phyloP scores from a whole-genome alignment of 2,113 vertebrate species.

The Pleuronectes platessa region DNA sequence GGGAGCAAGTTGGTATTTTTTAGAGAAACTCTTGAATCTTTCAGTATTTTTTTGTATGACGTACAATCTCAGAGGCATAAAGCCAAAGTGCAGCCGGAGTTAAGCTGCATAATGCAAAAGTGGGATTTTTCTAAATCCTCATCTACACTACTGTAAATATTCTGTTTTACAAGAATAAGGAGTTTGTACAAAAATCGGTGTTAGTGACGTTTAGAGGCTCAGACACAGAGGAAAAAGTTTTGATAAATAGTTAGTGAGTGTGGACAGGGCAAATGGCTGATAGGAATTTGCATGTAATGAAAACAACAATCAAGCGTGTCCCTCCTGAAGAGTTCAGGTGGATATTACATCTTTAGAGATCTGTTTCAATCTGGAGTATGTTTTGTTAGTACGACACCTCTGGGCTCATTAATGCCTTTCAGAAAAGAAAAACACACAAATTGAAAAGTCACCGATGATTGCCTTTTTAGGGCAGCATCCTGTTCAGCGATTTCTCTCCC shows the following conservation, averaged over 20 bases:
- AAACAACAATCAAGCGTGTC: conserved; percentile 3
- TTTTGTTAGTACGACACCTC: conserved; percentile 16
- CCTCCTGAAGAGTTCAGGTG: neutral
- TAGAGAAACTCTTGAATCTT: neutral
- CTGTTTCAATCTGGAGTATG: neutral
- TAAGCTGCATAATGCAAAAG: too few species aligned
- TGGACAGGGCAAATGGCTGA: neutral
- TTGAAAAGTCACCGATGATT: conserved; percentile 16
- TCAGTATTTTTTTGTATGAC: neutral
- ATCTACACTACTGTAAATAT: too few species aligned
- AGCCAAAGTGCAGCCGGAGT: conserved; percentile 15
- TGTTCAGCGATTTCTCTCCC: conserved; percentile 32
- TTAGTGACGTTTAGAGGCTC: too few species aligned
- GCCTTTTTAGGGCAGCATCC: conserved; percentile 38
- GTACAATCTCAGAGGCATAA: conserved; percentile 46
- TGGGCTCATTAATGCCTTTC: conserved; percentile 4
- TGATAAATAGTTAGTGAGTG: neutral
- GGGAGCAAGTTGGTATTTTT: conserved; percentile 3
- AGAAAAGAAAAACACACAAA: neutral
- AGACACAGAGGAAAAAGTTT: neutral
- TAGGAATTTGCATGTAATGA: conserved; percentile 7
- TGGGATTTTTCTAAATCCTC: neutral
- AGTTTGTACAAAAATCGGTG: too few species aligned
- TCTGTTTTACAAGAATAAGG: too few species aligned
- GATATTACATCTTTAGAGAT: neutral